A percentile compares a stretch with the other conserved stretches of the same genome.
phyloP scores from a whole-genome alignment of 2,797 vertebrate species.

The Neoniphon sammara region DNA sequence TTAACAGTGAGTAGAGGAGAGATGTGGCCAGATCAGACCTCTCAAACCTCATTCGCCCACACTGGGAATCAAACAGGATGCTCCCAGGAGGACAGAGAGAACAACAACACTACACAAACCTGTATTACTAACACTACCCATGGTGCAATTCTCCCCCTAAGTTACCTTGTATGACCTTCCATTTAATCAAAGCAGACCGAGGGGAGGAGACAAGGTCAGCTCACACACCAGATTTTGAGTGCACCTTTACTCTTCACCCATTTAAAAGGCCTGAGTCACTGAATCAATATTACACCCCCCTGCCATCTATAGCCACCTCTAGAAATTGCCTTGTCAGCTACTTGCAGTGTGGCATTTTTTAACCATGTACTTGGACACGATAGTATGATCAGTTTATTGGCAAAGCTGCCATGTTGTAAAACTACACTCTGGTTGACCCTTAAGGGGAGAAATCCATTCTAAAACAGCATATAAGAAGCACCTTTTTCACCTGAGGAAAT shows the following conservation, averaged over 20 bases:
- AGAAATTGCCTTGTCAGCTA: slow-evolving; percentile 40
- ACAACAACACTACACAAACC: neutral
- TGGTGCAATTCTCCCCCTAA: neutral
- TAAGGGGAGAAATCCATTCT: neutral
- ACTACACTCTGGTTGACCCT: neutral
- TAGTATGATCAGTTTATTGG: slow-evolving; percentile 5
- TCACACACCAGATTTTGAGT: slow-evolving; percentile 19
- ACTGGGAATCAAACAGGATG: slow-evolving; percentile 29
- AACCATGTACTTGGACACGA: slow-evolving; percentile 34
- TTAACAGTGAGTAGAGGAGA: slow-evolving; percentile 35
- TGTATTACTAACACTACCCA: neutral
- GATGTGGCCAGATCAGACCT: slow-evolving; percentile 28
- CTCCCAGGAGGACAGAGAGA: neutral
- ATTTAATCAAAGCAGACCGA: slow-evolving; percentile 4
- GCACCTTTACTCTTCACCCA: slow-evolving; percentile 28
- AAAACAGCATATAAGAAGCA: neutral
- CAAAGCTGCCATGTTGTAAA: slow-evolving; percentile 7
- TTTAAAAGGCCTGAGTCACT: slow-evolving; percentile 50
- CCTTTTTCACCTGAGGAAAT: neutral
- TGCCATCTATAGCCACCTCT: slow-evolving; percentile 32
- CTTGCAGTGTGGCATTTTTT: slow-evolving; percentile 20
- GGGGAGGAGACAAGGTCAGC: slow-evolving; percentile 5
- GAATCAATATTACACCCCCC: slow-evolving; percentile 51
- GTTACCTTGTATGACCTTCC: neutral
- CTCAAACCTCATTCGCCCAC: slow-evolving; percentile 29